Conservation (phyloP, 2,888 invertebrate species). For the Chaetoderma sp. region DNA sequence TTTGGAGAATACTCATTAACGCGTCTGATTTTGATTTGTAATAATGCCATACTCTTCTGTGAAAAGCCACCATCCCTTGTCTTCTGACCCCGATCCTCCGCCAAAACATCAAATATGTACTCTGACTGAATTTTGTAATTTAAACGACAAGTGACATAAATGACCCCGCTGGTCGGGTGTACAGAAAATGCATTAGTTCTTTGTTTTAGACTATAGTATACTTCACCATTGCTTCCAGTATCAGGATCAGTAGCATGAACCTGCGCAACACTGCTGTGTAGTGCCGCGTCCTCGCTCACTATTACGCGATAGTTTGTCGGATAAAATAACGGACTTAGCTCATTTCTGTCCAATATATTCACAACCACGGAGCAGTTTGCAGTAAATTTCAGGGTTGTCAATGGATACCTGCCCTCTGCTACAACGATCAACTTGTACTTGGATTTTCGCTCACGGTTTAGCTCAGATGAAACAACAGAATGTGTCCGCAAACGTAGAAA, state of each 20-base stretch:
- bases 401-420: constrained; percentile 73
- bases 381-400: constrained; percentile 69
- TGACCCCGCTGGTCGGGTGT: constrained; percentile 91
- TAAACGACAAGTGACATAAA: constrained; percentile 85
- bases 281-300: constrained; percentile 88
- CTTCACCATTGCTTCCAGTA: constrained; percentile 93
- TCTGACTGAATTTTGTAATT: constrained; percentile 77
- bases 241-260: constrained; percentile 93
- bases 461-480: constrained; percentile 86
- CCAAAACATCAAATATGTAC: constrained; percentile 84
- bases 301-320: constrained; percentile 87
- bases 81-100: constrained; percentile 83
- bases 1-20: constrained; percentile 90
- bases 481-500: constrained; percentile 90
- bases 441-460: constrained; percentile 93
- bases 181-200: constrained; percentile 83
- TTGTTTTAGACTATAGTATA: constrained; percentile 92
- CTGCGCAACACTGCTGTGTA: constrained; percentile 82
- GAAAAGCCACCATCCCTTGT: constrained; percentile 27
- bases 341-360: constrained; percentile 72
- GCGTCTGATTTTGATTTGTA: constrained; percentile 78
- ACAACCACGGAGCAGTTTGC: constrained; percentile 72
- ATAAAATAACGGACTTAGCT: constrained; percentile 93
- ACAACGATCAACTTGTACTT: constrained; percentile 83
- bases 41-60: constrained; percentile 75